These are phyloP conservation scores for Lepisosteus osseus DNA, from an alignment of 2,113 vertebrate species.

Conservation along the genomic window DNA sequence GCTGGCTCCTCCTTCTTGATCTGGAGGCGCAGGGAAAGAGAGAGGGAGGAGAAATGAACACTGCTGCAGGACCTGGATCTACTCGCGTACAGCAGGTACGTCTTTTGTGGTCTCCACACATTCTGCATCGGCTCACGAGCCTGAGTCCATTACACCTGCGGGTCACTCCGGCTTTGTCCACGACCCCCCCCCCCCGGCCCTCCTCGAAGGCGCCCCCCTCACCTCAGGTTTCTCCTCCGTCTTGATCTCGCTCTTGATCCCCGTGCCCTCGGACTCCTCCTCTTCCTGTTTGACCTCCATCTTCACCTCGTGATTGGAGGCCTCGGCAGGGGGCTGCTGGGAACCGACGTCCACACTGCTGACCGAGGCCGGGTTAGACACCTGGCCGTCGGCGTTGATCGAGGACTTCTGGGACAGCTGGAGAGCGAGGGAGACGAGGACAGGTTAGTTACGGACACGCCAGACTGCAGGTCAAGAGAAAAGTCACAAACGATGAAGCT, in stretches of 20 bases:
- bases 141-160: too few relatives aligned
- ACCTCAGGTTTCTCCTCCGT: constrained; percentile 84
- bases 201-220: constrained; percentile 21
- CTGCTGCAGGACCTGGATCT: too few relatives aligned
- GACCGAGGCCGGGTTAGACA: constrained; percentile 83
- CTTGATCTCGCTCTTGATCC: constrained; percentile 63
- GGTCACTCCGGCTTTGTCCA: too few relatives aligned
- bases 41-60: neutral
- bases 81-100: too few relatives aligned
- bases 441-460: neutral
- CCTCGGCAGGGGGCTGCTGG: constrained; percentile 69
- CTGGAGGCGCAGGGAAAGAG: constrained; percentile 18
- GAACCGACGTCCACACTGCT: constrained; percentile 80
- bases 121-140: too few relatives aligned
- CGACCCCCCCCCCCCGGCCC: neutral
- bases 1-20: constrained; percentile 62
- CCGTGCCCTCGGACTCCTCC: constrained; percentile 66
- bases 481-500: too few relatives aligned
- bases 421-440: neutral
- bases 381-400: constrained; percentile 79
- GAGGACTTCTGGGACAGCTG: constrained; percentile 81
- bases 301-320: constrained; percentile 72
- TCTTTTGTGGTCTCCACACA: too few relatives aligned
- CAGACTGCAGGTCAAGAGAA: too few relatives aligned
- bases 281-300: constrained; percentile 78